Evolutionary conservation across 2,113 vertebrate species (phyloP), one percentile per base, ranked within the genome.

Genomic region (Glaucidium brasilianum): DNA sequence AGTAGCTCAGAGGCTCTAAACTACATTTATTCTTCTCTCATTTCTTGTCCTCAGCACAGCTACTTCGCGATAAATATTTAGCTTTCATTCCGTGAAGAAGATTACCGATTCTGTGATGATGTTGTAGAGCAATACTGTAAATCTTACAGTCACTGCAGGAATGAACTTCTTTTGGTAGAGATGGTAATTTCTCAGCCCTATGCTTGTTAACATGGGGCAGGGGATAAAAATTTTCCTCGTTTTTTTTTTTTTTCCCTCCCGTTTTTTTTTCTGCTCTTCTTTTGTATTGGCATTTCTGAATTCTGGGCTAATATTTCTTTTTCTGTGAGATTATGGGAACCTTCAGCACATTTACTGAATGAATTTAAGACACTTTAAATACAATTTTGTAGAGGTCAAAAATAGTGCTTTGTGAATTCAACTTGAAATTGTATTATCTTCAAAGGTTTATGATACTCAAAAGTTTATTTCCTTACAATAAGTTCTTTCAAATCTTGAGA

Each of bases 11-110:
- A 88, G 55, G 29, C 27, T 92, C 27, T 41, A 41, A 72, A 76
- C 39, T 29, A 10, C 41, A 13, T 87, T 43, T 89, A 60, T 75
- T 23, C 27, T 90, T 81, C 43, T 78, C 23, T 32, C 19, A 6
- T 67, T 66, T 37, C 78, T 90, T 72, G 68, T 82, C 47, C 41
- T 90, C 71, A 68, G 43, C 60, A 39, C 55, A 91, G 68, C 86
- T 80, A 88, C 59, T 88, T 85, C 55, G 58, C 69, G 81, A 55
- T 76, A 95, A 90, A 95, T 95, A 83, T 60, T 94, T 75, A 89
- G 88, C 39, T 72, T 95, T 97, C 90, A 85, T 93, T 97, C 68
- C 4, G 7, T 81, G 91, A 95, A 88, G 69, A 92, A 80, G 62
- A 96, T 94, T 53, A 21, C 89, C 94, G 55, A 22, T 85, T 77